Evolutionary conservation across 2,888 invertebrate genomes (phyloP).

Genomic region (Hipparchia sbordonii): DNA sequence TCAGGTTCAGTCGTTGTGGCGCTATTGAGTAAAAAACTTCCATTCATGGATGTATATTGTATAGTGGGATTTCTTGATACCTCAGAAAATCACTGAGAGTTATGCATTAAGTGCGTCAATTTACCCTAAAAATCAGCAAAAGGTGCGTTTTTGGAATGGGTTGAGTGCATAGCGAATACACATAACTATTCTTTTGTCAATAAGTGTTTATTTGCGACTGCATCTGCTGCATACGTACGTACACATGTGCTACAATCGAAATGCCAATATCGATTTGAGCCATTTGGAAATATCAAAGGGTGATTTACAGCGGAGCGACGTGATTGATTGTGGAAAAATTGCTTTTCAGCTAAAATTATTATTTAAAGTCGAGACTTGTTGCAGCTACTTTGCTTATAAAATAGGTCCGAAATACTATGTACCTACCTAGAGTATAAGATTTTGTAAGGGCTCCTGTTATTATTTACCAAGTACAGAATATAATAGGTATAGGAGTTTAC

Average conservation of each 20-base stretch:
- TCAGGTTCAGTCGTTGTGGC: no score
- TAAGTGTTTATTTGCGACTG: conserved; percentile 68
- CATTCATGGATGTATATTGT: no score
- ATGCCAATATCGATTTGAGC: conserved; percentile 27
- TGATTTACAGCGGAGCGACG: conserved; percentile 11
- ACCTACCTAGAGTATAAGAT: no score
- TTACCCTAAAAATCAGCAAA: conserved; percentile 53
- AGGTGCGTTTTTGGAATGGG: conserved; percentile 62
- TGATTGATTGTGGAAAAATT: conserved; percentile 21
- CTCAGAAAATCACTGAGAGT: neutral
- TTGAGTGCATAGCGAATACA: conserved; percentile 50
- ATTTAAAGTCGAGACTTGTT: neutral
- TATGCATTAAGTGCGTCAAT: neutral
- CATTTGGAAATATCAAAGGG: conserved; percentile 28
- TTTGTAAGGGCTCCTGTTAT: no score
- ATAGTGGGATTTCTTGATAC: neutral
- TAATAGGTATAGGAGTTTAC: no score
- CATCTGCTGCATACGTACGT: conserved; percentile 56
- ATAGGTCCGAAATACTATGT: no score
- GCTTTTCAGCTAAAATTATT: neutral
- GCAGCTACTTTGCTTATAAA: no score
- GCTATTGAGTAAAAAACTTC: no score
- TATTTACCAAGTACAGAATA: no score
- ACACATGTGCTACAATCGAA: conserved; percentile 42
- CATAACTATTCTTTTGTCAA: conserved; percentile 47